Evolutionary conservation across 1,140 invertebrate genomes (phyloP).

Genomic region (Homalodisca vitripennis): DNA sequence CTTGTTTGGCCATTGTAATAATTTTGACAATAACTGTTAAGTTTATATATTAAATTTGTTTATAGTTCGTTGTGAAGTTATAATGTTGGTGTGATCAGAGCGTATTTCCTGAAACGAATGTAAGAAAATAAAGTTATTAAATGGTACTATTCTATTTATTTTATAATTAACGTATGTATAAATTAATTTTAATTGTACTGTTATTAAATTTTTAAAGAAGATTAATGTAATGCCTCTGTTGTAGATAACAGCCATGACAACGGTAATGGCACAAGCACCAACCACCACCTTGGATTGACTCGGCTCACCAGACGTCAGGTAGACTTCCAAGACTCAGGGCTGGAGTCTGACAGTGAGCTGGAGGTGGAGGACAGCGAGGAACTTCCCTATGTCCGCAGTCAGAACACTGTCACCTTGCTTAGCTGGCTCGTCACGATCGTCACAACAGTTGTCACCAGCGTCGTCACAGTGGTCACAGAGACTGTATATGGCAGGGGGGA

Average conservation of each 20-base stretch:
- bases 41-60: no score
- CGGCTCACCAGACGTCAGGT: not conserved
- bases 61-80: no score
- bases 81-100: no score
- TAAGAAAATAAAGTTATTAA: no score
- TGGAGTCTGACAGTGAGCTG: not conserved
- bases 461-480: conserved; percentile 1
- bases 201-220: not conserved
- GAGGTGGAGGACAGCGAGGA: not conserved
- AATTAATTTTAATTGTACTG: not conserved
- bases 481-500: not conserved
- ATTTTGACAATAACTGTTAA: no score
- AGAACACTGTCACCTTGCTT: not conserved
- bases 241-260: not conserved
- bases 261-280: not conserved
- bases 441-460: not conserved
- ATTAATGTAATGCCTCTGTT: not conserved
- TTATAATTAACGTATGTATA: not conserved
- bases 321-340: conserved; percentile 9
- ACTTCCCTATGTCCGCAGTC: not conserved
- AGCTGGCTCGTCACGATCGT: not conserved
- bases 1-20: no score
- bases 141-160: not conserved
- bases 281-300: not conserved
- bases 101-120: no score